These are phyloP conservation scores for Noctilio leporinus DNA, from an alignment of 2,113 vertebrate species.

Conservation along the genomic window DNA sequence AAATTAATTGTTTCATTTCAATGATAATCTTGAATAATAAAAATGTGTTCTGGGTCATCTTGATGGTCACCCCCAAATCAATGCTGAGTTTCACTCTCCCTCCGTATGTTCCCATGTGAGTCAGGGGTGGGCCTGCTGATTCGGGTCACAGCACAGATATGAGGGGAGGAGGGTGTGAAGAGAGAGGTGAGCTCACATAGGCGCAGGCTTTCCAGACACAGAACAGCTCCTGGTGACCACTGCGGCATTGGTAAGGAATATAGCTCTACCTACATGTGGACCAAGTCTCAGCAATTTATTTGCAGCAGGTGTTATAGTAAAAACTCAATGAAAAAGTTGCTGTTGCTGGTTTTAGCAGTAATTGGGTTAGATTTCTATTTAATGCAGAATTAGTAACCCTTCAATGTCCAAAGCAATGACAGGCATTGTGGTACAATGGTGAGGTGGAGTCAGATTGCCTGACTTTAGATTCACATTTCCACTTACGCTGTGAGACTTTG, in stretches of 20 bases:
- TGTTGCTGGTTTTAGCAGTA: neutral
- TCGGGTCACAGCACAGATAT: neutral
- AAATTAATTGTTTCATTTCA: neutral
- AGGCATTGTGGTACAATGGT: neutral
- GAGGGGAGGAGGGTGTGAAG: neutral
- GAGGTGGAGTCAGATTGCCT: neutral
- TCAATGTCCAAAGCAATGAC: neutral
- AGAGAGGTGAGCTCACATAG: neutral
- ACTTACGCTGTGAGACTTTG: neutral
- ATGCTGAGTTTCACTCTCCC: neutral
- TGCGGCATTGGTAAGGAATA: neutral
- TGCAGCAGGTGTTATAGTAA: neutral
- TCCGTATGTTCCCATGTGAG: neutral
- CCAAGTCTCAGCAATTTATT: neutral
- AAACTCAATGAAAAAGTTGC: neutral
- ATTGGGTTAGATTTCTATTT: neutral
- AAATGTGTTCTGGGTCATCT: neutral
- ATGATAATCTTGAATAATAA: neutral
- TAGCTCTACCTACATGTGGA: neutral
- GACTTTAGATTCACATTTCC: neutral
- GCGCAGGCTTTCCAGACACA: neutral
- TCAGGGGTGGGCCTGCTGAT: neutral
- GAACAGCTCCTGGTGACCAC: neutral
- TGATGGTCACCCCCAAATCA: neutral
- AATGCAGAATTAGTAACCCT: neutral